Evolutionary conservation across 2,888 invertebrate species (phyloP).

Genomic region (Schizaphis graminum): DNA sequence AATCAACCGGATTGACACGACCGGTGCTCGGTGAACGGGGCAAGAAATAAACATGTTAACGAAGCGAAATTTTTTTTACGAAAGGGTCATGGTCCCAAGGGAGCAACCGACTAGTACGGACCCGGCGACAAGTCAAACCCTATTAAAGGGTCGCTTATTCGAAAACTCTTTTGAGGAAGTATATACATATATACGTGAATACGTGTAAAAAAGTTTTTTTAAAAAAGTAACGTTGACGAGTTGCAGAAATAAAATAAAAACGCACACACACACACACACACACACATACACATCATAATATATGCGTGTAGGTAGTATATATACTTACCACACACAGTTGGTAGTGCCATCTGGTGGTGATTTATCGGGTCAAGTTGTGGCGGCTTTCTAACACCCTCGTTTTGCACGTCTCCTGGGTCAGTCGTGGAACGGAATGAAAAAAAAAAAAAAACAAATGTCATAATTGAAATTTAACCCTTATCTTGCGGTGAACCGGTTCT

Average conservation of each 20-base stretch:
- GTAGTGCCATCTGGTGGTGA: constrained; percentile 34
- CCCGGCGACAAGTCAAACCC: constrained; percentile 64
- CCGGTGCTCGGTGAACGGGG: background rate
- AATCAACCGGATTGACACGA: constrained; percentile 65
- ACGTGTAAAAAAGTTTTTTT: constrained; percentile 9
- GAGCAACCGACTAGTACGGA: constrained; percentile 47
- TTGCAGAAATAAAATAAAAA: background rate
- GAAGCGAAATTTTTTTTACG: constrained; percentile 63
- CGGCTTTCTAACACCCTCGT: background rate
- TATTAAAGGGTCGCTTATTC: constrained; percentile 64
- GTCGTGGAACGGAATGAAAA: background rate
- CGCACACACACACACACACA: background rate
- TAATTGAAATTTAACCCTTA: background rate
- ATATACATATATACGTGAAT: background rate
- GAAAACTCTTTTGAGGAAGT: constrained; percentile 55
- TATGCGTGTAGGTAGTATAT: background rate
- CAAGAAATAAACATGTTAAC: constrained; percentile 65
- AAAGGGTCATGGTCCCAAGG: constrained; percentile 65
- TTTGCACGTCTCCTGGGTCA: background rate
- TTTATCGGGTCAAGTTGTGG: background rate
- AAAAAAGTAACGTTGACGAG: constrained; percentile 39
- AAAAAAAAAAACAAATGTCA: background rate
- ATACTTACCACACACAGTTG: constrained; percentile 23
- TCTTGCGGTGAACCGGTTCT: constrained; percentile 3
- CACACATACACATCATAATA: background rate